Evolutionary conservation across 2,797 vertebrate genomes (phyloP).

Genomic region (Sardinella longiceps): DNA sequence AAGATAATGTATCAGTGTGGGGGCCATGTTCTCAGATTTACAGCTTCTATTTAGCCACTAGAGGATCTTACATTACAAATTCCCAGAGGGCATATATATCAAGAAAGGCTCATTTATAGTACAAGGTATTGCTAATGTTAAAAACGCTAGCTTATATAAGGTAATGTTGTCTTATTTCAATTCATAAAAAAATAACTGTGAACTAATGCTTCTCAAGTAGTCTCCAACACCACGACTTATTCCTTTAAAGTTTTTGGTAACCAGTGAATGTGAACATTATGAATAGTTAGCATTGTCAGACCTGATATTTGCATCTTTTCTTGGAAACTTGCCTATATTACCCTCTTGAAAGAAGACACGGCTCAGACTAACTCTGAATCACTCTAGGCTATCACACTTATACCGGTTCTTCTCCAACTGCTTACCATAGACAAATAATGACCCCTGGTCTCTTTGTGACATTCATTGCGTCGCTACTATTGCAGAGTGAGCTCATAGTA

Average conservation of each 20-base stretch:
- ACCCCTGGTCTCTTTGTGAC: background rate
- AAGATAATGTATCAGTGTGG: constrained; percentile 9
- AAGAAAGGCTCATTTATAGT: background rate
- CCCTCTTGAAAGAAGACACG: background rate
- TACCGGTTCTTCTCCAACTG: background rate
- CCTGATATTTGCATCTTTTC: background rate
- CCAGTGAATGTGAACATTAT: too few species aligned
- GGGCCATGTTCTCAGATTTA: constrained; percentile 1
- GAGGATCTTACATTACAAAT: background rate
- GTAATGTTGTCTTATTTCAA: background rate
- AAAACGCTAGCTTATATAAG: background rate
- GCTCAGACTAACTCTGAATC: background rate
- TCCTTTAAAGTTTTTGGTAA: background rate
- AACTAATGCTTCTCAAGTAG: background rate
- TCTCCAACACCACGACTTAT: background rate
- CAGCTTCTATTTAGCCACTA: background rate
- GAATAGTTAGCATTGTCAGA: background rate
- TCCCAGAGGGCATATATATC: background rate
- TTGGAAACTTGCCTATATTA: background rate
- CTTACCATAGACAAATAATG: background rate
- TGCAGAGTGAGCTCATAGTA: background rate
- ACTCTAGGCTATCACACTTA: background rate
- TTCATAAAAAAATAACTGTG: background rate
- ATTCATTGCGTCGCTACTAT: background rate
- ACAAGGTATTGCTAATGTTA: background rate